Conservation (phyloP, 2,888 invertebrate species). For the Morpho deidamia region DNA sequence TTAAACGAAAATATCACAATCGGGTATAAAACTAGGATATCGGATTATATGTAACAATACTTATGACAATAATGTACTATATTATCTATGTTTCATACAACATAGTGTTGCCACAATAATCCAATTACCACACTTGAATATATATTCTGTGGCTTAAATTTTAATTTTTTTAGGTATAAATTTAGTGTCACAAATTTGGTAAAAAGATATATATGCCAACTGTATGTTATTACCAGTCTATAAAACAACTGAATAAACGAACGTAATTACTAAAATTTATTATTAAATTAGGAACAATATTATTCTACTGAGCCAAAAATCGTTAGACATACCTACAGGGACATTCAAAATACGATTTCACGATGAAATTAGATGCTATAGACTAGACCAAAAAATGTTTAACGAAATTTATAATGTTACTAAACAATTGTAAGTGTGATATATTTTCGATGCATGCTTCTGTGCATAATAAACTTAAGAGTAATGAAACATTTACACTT, state of each 20-base stretch:
- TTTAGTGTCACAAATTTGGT: neutral
- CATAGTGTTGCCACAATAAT: slow-evolving; percentile 10
- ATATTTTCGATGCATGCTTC: no score
- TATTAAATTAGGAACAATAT: slow-evolving; percentile 39
- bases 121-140: neutral
- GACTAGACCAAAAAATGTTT: slow-evolving; percentile 47
- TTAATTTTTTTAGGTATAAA: neutral
- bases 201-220: slow-evolving; percentile 14
- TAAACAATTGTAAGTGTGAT: no score
- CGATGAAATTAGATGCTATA: slow-evolving; percentile 30
- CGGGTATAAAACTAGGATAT: slow-evolving; percentile 50
- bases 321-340: slow-evolving; percentile 8
- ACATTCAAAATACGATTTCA: neutral
- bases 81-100: slow-evolving; percentile 12
- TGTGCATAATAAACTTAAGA: no score
- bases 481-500: no score
- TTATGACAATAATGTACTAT: slow-evolving; percentile 7
- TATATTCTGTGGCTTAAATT: neutral
- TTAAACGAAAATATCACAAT: slow-evolving; percentile 58
- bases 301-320: slow-evolving; percentile 51
- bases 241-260: slow-evolving; percentile 29
- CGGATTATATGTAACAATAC: slow-evolving; percentile 31
- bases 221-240: slow-evolving; percentile 29
- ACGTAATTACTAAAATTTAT: slow-evolving; percentile 34
- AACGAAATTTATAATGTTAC: slow-evolving; percentile 2